Conservation (phyloP, 2,888 invertebrate genomes). For the Pyrgus malvae region DNA sequence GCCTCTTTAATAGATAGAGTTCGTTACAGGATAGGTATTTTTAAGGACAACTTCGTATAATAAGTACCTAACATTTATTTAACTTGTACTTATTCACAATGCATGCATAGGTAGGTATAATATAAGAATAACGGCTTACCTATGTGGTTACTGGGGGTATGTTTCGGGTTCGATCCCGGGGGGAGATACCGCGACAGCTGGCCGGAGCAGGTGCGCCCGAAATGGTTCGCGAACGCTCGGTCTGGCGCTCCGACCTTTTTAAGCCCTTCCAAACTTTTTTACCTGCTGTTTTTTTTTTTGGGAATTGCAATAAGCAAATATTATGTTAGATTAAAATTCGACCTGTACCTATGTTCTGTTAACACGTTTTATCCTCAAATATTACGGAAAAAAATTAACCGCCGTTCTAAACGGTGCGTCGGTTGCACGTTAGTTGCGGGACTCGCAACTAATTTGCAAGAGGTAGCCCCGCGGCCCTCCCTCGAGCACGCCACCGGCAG, state of each 20-base stretch:
- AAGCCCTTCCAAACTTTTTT: constrained; percentile 1
- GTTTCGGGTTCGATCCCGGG: constrained; percentile 54
- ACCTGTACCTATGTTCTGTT: too few species aligned
- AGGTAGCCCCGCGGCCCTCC: constrained; percentile 56
- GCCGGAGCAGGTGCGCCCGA: constrained; percentile 44
- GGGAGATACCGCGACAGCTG: constrained; percentile 71
- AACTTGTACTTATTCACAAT: background rate
- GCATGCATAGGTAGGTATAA: constrained; percentile 29
- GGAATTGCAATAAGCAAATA: background rate
- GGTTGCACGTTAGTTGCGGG: constrained; percentile 18
- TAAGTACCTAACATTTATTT: background rate
- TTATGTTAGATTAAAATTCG: too few species aligned
- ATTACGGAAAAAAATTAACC: too few species aligned
- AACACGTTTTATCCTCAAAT: too few species aligned
- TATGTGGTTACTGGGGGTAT: constrained; percentile 47
- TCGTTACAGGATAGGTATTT: too few species aligned
- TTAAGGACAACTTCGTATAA: too few species aligned
- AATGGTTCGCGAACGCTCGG: constrained; percentile 43
- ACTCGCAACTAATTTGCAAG: constrained; percentile 62
- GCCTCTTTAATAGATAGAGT: too few species aligned
- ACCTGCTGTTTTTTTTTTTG: constrained; percentile 13
- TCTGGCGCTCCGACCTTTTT: constrained; percentile 25
- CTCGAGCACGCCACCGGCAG: constrained; percentile 41
- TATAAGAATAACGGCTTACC: constrained; percentile 37
- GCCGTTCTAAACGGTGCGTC: background rate